A percentile compares a stretch with the other conserved stretches of the same genome.
phyloP scores from a whole-genome alignment of 2,888 invertebrate genomes.

The Gonocerus acuteangulatus region DNA sequence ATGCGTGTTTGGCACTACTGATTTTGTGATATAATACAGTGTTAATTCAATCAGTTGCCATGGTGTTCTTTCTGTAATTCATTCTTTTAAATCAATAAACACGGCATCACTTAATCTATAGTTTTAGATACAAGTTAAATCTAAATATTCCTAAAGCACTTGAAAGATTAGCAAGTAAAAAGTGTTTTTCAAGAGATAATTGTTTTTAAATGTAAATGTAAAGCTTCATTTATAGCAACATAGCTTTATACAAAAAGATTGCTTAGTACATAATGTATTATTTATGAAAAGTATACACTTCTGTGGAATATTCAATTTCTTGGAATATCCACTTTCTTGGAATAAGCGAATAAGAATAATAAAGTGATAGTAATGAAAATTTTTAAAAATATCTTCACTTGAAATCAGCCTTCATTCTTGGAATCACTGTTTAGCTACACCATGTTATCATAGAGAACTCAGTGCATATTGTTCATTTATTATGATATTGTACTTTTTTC shows the following conservation, averaged over 20 bases:
- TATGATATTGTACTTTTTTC: neutral
- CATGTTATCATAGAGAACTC: neutral
- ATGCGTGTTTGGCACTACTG: slow-evolving; percentile 17
- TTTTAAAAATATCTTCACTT: neutral
- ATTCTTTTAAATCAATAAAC: neutral
- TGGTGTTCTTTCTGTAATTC: slow-evolving; percentile 4
- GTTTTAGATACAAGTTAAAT: neutral
- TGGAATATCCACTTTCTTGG: no score
- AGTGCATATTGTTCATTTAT: neutral
- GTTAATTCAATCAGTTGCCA: slow-evolving; percentile 15
- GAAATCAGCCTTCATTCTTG: neutral
- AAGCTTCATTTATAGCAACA: neutral
- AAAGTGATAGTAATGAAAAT: neutral
- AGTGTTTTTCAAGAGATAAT: neutral
- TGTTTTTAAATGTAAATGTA: neutral
- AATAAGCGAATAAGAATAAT: no score
- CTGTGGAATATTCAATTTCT: no score
- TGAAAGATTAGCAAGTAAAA: neutral
- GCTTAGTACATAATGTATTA: no score
- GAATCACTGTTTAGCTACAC: neutral
- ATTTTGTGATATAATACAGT: slow-evolving; percentile 2
- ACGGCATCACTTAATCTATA: neutral
- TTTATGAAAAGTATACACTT: no score
- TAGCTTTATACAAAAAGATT: neutral
- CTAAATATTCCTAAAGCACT: neutral